Percentiles rank a stretch among this genome's conserved stretches.
These are phyloP conservation scores for Cottus gobio DNA, from an alignment of 2,113 vertebrate species.

Conservation along the genomic window DNA sequence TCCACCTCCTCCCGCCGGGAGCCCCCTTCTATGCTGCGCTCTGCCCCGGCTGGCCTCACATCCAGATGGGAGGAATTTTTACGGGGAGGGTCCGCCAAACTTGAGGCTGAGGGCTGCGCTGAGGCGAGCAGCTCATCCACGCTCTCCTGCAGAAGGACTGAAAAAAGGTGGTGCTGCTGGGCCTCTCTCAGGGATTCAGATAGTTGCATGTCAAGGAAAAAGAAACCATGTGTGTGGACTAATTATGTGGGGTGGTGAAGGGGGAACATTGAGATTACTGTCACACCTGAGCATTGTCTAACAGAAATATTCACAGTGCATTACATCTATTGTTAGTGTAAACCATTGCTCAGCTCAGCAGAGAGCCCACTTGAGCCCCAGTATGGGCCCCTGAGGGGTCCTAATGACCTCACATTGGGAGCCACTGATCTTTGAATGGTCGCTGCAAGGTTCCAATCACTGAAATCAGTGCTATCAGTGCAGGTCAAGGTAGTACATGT, in stretches of 20 bases:
- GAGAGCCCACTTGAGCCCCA: conserved; percentile 2
- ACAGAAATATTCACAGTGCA: conserved; percentile 5
- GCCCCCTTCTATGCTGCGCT: conserved; percentile 69
- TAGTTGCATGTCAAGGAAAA: background rate
- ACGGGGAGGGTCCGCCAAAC: conserved; percentile 79
- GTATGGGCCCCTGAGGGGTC: conserved; percentile 8
- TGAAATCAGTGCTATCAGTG: conserved; percentile 39
- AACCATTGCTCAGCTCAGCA: background rate
- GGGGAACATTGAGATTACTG: background rate
- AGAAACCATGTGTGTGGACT: conserved; percentile 2
- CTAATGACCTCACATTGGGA: conserved; percentile 32
- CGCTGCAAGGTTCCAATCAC: conserved; percentile 42
- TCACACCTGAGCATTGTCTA: conserved; percentile 30
- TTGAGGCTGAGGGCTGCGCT: conserved; percentile 56
- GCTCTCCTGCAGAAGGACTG: conserved; percentile 23
- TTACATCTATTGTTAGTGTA: background rate
- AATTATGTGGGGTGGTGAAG: background rate
- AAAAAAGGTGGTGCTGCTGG: conserved; percentile 22
- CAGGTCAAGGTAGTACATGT: conserved; percentile 36
- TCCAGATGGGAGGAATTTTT: conserved; percentile 87
- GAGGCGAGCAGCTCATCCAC: conserved; percentile 59
- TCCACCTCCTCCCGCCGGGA: conserved; percentile 61
- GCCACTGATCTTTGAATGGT: conserved; percentile 49
- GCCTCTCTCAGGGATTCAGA: conserved; percentile 5
- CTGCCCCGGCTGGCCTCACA: conserved; percentile 83